Percentiles rank a stretch among this genome's conserved stretches.
Conservation (phyloP, 2,113 vertebrate species). For the Labrus mixtus region DNA sequence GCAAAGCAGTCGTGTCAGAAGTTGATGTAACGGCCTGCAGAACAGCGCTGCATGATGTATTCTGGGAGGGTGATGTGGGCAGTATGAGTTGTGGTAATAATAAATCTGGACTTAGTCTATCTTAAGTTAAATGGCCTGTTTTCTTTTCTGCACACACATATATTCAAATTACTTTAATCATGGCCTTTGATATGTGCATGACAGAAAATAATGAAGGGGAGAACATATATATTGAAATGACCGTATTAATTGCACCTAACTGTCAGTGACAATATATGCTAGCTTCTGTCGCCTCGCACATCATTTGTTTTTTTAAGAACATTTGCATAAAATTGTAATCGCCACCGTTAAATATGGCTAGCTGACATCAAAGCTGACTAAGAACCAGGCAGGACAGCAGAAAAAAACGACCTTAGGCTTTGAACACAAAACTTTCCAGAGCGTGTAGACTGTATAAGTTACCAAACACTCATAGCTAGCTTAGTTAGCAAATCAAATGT, state of each 20-base stretch:
- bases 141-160: background rate
- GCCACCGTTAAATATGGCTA: background rate
- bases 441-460: too few species aligned
- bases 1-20: conserved; percentile 46
- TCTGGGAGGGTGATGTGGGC: conserved; percentile 28
- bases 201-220: background rate
- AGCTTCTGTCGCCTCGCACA: background rate
- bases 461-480: too few species aligned
- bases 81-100: background rate
- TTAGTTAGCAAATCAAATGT: too few species aligned
- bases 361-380: background rate
- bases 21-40: conserved; percentile 23
- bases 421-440: background rate
- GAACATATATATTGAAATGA: background rate
- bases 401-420: background rate
- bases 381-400: background rate
- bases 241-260: background rate
- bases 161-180: background rate
- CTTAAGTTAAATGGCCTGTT: background rate
- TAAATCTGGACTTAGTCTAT: conserved; percentile 2
- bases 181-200: background rate
- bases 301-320: background rate
- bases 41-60: conserved; percentile 7
- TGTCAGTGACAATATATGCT: background rate
- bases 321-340: background rate